These are phyloP conservation scores for Hyles lineata DNA, from an alignment of 2,888 invertebrate species.

Conservation along the genomic window DNA sequence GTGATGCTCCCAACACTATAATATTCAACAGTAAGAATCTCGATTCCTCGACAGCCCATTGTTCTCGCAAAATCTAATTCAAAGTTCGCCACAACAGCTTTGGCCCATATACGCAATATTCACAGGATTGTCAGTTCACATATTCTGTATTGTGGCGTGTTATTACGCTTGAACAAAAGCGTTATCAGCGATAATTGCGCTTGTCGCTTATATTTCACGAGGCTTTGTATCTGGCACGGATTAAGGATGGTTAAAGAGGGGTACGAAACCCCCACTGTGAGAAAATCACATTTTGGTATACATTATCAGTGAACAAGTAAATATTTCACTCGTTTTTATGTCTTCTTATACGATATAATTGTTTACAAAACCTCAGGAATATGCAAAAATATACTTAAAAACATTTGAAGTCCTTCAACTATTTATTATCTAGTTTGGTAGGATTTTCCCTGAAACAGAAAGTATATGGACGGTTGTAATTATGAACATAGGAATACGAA, in stretches of 20 bases:
- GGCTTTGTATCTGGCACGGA: neutral
- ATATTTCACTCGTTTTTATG: no score
- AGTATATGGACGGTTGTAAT: no score
- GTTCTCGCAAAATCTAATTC: slow-evolving; percentile 5
- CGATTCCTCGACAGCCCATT: slow-evolving; percentile 5
- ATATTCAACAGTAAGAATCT: neutral
- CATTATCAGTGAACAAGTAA: no score
- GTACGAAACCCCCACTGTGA: neutral
- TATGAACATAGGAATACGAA: no score
- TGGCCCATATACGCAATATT: slow-evolving; percentile 13
- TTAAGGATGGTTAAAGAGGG: neutral
- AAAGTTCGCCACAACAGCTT: slow-evolving; percentile 19
- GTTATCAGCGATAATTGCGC: slow-evolving; percentile 28
- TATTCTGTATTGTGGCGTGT: slow-evolving; percentile 11
- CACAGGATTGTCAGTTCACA: neutral
- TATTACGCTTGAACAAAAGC: slow-evolving; percentile 27
- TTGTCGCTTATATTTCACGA: slow-evolving; percentile 1
- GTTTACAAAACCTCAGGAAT: no score
- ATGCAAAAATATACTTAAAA: no score
- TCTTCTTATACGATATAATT: no score
- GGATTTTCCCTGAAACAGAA: no score
- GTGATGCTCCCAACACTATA: neutral
- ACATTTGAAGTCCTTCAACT: no score
- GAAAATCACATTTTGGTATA: neutral
- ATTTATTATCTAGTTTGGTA: no score